Conservation (phyloP, 2,113 vertebrate species). For the Ictalurus furcatus region DNA sequence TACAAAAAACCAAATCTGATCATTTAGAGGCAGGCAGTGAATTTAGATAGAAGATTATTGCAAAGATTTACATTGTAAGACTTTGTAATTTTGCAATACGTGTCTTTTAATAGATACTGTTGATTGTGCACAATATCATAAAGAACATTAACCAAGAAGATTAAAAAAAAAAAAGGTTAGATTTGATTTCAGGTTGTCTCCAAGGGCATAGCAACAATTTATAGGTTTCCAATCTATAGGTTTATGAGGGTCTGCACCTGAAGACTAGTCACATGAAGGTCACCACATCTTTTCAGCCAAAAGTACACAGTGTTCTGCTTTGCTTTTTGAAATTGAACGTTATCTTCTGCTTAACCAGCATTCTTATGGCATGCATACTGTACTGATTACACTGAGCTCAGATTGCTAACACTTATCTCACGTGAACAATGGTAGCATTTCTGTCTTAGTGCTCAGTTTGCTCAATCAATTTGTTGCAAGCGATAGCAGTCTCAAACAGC, state of each 20-base stretch:
- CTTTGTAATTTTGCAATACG: too few species aligned
- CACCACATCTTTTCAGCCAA: neutral
- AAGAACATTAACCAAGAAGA: too few species aligned
- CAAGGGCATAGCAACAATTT: neutral
- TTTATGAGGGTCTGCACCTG: neutral
- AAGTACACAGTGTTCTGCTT: conserved; percentile 2
- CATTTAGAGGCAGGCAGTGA: neutral
- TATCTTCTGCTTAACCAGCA: conserved; percentile 5
- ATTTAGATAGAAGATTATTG: neutral
- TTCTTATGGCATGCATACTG: neutral
- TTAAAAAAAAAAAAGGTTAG: neutral
- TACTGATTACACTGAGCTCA: neutral
- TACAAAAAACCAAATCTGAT: neutral
- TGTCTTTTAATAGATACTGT: too few species aligned
- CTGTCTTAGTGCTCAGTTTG: neutral
- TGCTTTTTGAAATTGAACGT: too few species aligned
- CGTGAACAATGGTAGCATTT: neutral
- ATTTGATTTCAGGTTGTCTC: neutral
- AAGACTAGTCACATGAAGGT: neutral
- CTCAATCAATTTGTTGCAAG: neutral
- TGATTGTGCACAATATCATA: too few species aligned
- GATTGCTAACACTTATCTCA: conserved; percentile 28
- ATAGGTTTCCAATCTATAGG: neutral
- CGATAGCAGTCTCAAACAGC: neutral
- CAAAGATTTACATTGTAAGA: neutral